Percentiles rank a stretch among this genome's conserved stretches.
These are phyloP conservation scores for Trogon surrucura DNA, from an alignment of 2,113 vertebrate species.

Conservation along the genomic window DNA sequence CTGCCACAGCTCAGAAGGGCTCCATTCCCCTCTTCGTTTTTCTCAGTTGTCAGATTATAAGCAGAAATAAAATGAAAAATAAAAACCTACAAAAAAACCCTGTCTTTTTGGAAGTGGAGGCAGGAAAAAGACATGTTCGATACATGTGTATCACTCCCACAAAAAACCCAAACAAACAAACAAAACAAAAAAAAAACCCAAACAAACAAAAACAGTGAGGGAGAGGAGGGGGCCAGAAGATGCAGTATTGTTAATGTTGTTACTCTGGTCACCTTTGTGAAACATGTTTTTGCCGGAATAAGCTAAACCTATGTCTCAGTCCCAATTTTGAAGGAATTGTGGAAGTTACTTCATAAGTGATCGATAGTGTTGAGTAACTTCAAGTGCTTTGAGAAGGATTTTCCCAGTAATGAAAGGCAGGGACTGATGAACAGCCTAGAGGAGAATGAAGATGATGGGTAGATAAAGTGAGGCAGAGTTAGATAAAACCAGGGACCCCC, in stretches of 20 bases:
- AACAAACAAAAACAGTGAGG: neutral
- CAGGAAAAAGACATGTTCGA: conserved; percentile 33
- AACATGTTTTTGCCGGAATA: conserved; percentile 3
- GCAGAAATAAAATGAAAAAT: conserved; percentile 65
- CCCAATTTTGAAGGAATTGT: neutral
- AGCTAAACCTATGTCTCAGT: neutral
- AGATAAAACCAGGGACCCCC: neutral
- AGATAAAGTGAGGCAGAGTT: neutral
- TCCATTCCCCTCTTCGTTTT: conserved; percentile 54
- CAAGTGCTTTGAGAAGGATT: neutral
- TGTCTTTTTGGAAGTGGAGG: conserved; percentile 39
- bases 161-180: neutral
- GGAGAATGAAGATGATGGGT: neutral
- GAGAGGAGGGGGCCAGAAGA: neutral
- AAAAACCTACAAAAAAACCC: neutral
- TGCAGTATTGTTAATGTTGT: neutral
- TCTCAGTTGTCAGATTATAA: conserved; percentile 68
- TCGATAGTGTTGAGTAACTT: neutral
- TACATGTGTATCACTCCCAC: neutral
- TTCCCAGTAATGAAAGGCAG: neutral
- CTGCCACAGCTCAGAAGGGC: conserved; percentile 61
- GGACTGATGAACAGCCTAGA: neutral
- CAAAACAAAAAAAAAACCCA: neutral
- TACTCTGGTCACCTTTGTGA: conserved; percentile 7
- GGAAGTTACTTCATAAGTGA: neutral